Evolutionary conservation across 2,113 vertebrate genomes (phyloP), one percentile per base, ranked within the genome.

Genomic region (Ochotona curzoniae): DNA sequence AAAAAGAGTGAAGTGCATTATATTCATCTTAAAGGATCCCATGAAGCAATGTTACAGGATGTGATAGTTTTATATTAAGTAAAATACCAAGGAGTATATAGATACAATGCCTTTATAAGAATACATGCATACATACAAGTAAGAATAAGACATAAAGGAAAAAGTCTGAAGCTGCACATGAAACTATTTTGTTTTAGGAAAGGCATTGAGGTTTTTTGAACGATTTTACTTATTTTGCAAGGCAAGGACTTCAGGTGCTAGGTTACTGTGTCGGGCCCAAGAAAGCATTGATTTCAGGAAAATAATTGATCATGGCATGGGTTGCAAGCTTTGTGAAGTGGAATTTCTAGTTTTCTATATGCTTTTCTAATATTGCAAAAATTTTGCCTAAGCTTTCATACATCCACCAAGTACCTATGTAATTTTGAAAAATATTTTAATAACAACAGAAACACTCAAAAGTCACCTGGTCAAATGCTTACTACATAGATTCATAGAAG

Each of bases 381-480:
- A 8, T 2, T 87, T 87, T 80, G 30, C 38, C 3, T 63, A 4
- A 91, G 49, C 32, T 87, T 71, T 74, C 21, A n/a, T n/a, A n/a
- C n/a, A n/a, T n/a, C n/a, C n/a, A n/a, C n/a, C n/a, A n/a, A n/a
- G n/a, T n/a, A n/a, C n/a, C n/a, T n/a, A n/a, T n/a, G n/a, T n/a
- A n/a, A n/a, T n/a, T n/a, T n/a, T n/a, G n/a, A n/a, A 91, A 84
- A 44, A 17, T 20, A 67, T 71, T 80, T 76, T 44, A 28, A 89
- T 73, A 54, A 91, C 51, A 91, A 61, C n/a, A 87, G 67, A 83
- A 91, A 83, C 61, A 51, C 21, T 64, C 61, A 35, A 23, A 85
- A 57, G 60, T 60, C 66, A 78, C 21, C 11, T 69, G 82, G 25
- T 20, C 67, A 85, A 88, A 32, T 69, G 38, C 30, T 80, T 49